Evolutionary conservation across 2,113 vertebrate genomes (phyloP), one percentile per base, ranked within the genome.

Genomic region (Triplophysa siluroides): DNA sequence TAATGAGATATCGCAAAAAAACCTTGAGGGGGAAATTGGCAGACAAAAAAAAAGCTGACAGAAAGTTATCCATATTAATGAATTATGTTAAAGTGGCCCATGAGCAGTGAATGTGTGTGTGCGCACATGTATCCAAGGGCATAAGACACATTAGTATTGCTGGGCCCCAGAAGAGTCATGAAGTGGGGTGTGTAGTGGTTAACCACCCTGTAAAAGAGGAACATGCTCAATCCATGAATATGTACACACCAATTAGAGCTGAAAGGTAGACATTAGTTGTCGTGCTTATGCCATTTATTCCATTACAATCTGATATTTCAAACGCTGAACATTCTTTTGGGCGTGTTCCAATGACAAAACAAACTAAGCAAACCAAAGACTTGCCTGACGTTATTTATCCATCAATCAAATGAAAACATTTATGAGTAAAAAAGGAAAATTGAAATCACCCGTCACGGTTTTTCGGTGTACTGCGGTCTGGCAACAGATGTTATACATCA

Each of bases 231-330:
- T 45, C 60, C 43, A 82, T 82, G 74, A 82, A 82, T 82, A 82
- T 82, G 18, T 76, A 72, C 76, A 21, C 33, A 43, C 43, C 91
- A 87, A 88, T 90, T 85, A 89, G 80, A 88, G 82, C 84, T 38
- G 24, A 61, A 47, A 29, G 77, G 56, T n/a, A 67, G 66, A 21
- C 33, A 23, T 54, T 78, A 13, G 47, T 76, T 12, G 50, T 78
- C 62, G 21, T 47, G n/a, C 4, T 43, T 21, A 23, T 21, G 60
- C 62, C 33, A 72, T 47, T 18, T 52, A 60, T 38, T 38, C 21
- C 24, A 72, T 21, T 58, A 73, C 43, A 82, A 21, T 64, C 2
- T 64, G 60, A 60, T 64, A 24, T 24, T 66, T 56, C 68, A 19
- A 38, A 38, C 21, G 18, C 29, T 21, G 71, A 23, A 19, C 38